Evolutionary conservation across 1,140 invertebrate genomes (phyloP).

Genomic region (Aphaenogaster rudis): DNA sequence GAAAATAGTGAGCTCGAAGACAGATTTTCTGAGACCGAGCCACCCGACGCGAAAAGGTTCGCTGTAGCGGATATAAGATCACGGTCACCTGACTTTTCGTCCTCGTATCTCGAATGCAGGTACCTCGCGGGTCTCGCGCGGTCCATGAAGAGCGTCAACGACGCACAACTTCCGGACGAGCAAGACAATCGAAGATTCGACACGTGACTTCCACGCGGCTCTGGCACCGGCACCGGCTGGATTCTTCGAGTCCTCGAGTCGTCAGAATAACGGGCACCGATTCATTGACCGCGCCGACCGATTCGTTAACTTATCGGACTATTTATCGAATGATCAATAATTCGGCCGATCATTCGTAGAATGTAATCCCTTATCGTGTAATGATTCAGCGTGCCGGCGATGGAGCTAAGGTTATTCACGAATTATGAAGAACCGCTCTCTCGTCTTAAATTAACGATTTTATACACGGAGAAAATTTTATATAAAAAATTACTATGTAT

Average conservation of each 20-base stretch:
- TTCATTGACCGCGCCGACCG: conserved; percentile 48
- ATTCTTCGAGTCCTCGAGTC: conserved; percentile 64
- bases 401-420: conserved; percentile 35
- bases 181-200: conserved; percentile 72
- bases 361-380: conserved; percentile 53
- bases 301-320: conserved; percentile 7
- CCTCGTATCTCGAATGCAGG: conserved; percentile 78
- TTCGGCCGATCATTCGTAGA: conserved; percentile 27
- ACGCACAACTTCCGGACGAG: conserved; percentile 69
- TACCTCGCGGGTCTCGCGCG: conserved; percentile 71
- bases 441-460: background rate
- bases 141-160: conserved; percentile 74
- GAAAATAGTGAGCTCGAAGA: conserved; percentile 45
- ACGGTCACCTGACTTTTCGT: conserved; percentile 70
- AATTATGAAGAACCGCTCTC: background rate
- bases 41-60: conserved; percentile 51
- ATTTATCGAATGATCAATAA: conserved; percentile 66
- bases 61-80: conserved; percentile 53
- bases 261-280: conserved; percentile 50
- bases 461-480: too few species aligned
- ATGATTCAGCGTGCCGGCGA: conserved; percentile 12
- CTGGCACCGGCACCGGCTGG: conserved; percentile 66
- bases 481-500: too few species aligned
- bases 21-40: conserved; percentile 49
- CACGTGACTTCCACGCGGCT: conserved; percentile 67